Conservation (phyloP, 2,888 invertebrate species). For the Heliconius ismenius region DNA sequence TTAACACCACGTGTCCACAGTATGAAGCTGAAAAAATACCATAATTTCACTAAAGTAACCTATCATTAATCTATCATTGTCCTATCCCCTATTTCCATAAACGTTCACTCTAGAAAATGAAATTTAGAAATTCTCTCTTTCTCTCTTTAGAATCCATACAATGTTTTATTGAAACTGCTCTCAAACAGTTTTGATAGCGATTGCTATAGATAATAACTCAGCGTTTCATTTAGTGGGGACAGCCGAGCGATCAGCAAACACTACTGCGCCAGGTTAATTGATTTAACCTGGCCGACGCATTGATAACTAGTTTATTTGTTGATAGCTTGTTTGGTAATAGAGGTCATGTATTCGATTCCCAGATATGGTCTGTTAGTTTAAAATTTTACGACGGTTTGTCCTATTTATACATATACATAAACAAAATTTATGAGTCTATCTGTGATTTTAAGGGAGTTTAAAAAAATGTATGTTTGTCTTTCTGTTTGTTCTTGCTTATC, state of each 20-base stretch:
- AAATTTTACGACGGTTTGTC: no score
- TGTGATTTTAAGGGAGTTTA: no score
- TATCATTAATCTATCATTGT: background rate
- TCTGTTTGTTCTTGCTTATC: no score
- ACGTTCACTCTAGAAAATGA: no score
- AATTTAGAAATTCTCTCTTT: no score
- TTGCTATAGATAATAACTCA: conserved; percentile 10
- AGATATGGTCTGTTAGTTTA: background rate
- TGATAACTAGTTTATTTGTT: conserved; percentile 7
- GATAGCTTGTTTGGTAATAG: background rate
- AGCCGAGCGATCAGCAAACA: background rate
- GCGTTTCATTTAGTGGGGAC: conserved; percentile 4
- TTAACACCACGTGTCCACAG: no score
- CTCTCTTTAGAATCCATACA: background rate
- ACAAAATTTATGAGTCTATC: no score
- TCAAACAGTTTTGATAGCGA: background rate
- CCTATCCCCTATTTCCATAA: no score
- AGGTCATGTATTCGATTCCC: background rate
- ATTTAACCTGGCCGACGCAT: background rate
- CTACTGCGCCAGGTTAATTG: background rate
- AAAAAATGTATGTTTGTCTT: no score
- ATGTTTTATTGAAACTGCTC: background rate
- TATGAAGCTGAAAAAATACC: background rate
- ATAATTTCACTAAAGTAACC: background rate
- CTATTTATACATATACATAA: no score